These are phyloP conservation scores for Megalonaias nervosa DNA, from an alignment of 1,140 invertebrate species.

Conservation along the genomic window DNA sequence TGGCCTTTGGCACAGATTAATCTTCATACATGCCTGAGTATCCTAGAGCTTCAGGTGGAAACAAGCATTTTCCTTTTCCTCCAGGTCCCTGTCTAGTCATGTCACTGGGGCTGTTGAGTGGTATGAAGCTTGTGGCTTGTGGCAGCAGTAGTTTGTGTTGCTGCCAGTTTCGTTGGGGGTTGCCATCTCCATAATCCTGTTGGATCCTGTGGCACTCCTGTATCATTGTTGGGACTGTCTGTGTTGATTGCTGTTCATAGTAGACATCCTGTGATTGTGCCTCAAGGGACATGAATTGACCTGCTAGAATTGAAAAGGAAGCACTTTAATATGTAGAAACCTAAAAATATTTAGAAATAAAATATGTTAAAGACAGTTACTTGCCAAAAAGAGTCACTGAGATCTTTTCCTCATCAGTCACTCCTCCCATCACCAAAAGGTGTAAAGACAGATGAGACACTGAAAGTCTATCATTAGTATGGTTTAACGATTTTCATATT, in stretches of 20 bases:
- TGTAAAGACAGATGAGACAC: too few relatives aligned
- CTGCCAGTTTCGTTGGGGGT: slow-evolving; percentile 59
- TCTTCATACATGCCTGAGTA: slow-evolving; percentile 76
- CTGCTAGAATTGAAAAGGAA: slow-evolving; percentile 32
- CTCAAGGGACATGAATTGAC: too few relatives aligned
- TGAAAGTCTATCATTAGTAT: too few relatives aligned
- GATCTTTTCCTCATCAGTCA: too few relatives aligned
- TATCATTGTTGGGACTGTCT: slow-evolving; percentile 83
- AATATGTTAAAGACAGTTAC: too few relatives aligned
- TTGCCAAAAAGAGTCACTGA: too few relatives aligned
- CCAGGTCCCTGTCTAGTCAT: slow-evolving; percentile 71
- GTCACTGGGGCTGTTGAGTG: slow-evolving; percentile 53
- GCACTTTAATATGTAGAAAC: too few relatives aligned
- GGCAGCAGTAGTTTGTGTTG: too few relatives aligned
- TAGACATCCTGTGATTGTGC: slow-evolving; percentile 44
- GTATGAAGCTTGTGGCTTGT: slow-evolving; percentile 67
- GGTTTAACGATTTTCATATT: too few relatives aligned
- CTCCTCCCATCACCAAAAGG: too few relatives aligned
- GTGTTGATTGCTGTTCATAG: slow-evolving; percentile 78
- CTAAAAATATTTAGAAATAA: too few relatives aligned
- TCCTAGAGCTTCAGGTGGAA: slow-evolving; percentile 81
- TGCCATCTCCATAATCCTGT: slow-evolving; percentile 47
- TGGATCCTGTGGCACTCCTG: slow-evolving; percentile 52
- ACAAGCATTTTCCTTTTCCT: slow-evolving; percentile 82
- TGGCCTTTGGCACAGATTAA: too few relatives aligned